Conservation (phyloP, 2,113 vertebrate genomes). For the Clupea harengus region DNA sequence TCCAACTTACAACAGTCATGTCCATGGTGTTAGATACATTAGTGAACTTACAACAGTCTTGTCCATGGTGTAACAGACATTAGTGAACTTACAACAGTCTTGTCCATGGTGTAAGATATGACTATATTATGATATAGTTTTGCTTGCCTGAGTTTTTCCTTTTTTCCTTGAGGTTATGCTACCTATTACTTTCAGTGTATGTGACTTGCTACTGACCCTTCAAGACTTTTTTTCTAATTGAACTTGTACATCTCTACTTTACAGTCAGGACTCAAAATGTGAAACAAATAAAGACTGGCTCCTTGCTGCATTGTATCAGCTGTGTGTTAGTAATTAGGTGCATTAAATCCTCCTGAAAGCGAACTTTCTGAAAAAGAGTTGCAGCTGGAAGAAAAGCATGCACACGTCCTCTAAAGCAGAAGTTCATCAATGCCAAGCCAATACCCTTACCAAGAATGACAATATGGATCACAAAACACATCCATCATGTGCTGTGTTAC, state of each 20-base stretch:
- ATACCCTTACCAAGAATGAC: neutral
- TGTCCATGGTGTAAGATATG: neutral
- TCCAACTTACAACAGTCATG: neutral
- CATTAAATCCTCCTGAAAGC: neutral
- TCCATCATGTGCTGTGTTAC: neutral
- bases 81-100: neutral
- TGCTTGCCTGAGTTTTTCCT: neutral
- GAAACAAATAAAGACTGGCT: neutral
- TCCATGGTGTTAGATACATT: neutral
- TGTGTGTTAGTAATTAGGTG: neutral
- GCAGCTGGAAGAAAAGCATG: conserved; percentile 14
- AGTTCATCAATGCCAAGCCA: neutral
- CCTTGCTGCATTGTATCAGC: neutral
- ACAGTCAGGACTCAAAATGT: neutral
- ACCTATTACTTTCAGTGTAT: neutral
- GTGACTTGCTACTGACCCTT: neutral
- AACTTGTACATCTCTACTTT: neutral
- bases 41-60: neutral
- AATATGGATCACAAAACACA: neutral
- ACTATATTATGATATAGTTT: neutral
- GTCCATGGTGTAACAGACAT: neutral
- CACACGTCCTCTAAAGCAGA: neutral
- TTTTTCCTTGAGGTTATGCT: neutral
- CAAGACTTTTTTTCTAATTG: too few species aligned
- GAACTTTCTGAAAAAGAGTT: neutral